phyloP scores from a whole-genome alignment of 2,113 vertebrate genomes.

The Melozone crissalis region DNA sequence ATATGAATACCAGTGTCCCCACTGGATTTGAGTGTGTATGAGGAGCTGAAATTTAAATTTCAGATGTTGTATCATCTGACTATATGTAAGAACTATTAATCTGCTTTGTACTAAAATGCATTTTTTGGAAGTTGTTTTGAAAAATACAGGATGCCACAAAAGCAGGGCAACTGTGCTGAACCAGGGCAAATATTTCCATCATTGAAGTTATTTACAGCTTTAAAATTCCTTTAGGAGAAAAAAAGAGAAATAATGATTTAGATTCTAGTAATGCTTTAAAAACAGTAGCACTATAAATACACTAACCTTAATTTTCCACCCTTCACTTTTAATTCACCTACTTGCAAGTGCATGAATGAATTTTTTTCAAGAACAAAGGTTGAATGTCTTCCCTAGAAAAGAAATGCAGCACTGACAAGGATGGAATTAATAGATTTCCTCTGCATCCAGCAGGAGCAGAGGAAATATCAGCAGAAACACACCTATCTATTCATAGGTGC shows the following conservation, averaged over 20 bases:
- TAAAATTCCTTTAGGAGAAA: background rate
- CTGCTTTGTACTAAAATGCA: background rate
- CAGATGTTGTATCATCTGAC: background rate
- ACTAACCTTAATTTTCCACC: background rate
- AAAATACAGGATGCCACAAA: background rate
- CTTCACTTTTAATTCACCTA: background rate
- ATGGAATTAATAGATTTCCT: background rate
- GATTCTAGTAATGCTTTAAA: background rate
- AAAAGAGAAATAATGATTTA: background rate
- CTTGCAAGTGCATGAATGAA: rapidly evolving
- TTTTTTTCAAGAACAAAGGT: background rate
- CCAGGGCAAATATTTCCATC: background rate
- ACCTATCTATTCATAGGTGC: background rate
- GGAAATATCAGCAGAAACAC: background rate
- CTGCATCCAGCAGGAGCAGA: background rate
- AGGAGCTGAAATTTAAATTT: background rate
- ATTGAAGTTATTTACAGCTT: background rate
- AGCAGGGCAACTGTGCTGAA: background rate
- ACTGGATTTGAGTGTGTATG: background rate
- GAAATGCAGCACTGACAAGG: rapidly evolving
- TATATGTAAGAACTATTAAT: background rate
- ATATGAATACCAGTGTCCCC: background rate
- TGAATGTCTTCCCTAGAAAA: background rate
- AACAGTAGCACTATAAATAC: background rate
- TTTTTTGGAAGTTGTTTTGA: background rate